A percentile compares a stretch with the other conserved stretches of the same genome.
phyloP scores from a whole-genome alignment of 2,888 invertebrate genomes.

The Coelinius sp. region DNA sequence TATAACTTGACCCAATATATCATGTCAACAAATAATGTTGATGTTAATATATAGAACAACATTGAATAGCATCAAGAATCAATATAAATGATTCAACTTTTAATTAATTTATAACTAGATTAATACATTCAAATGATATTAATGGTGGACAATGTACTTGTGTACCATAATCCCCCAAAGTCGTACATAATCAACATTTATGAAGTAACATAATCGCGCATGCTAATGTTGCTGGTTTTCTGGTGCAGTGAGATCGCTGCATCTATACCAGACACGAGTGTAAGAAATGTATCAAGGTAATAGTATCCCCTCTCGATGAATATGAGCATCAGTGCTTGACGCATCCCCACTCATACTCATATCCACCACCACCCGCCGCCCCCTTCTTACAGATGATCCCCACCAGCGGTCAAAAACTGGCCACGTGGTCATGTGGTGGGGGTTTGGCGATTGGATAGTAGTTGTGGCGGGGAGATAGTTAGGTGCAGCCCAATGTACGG shows the following conservation, averaged over 20 bases:
- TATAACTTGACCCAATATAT: not conserved
- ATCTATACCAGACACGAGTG: not conserved
- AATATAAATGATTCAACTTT: not conserved
- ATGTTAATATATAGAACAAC: not conserved
- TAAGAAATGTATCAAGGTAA: constrained; percentile 15
- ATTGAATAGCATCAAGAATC: not conserved
- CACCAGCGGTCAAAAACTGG: constrained; percentile 13
- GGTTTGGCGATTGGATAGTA: not conserved
- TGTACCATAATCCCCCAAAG: not conserved
- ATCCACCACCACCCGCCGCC: not conserved
- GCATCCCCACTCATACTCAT: constrained; percentile 13
- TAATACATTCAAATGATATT: not conserved
- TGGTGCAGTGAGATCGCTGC: not conserved
- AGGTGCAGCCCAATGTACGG: not conserved
- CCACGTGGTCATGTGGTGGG: constrained; percentile 30
- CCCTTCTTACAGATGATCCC: constrained; percentile 25
- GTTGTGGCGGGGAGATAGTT: not conserved
- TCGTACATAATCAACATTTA: constrained; percentile 6
- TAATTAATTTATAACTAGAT: not conserved
- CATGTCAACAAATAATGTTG: not conserved
- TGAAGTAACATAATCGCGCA: constrained; percentile 6
- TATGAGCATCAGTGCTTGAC: constrained; percentile 6
- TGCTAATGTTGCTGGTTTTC: not conserved
- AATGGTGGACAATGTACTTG: not conserved
- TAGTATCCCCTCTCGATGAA: not conserved